Evolutionary conservation across 2,888 invertebrate species (phyloP).

Genomic region (Andricus quercusramuli): DNA sequence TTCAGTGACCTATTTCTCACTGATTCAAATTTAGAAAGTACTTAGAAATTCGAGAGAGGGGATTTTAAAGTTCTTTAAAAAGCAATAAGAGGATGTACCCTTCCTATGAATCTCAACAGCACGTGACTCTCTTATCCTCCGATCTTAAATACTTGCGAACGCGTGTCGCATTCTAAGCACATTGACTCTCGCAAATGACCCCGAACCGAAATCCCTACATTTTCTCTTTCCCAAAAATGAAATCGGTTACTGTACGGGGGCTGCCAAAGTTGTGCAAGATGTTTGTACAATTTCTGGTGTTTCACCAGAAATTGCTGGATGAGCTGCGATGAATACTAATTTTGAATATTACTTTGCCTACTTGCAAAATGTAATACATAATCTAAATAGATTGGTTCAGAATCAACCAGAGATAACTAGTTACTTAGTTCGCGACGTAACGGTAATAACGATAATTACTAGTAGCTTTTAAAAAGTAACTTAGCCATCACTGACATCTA

Average conservation of each 20-base stretch:
- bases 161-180: conserved; percentile 69
- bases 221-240: background rate
- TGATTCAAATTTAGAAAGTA: background rate
- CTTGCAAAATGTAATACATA: no score
- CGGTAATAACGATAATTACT: no score
- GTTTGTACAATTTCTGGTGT: no score
- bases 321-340: no score
- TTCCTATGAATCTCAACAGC: conserved; percentile 66
- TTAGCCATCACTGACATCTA: background rate
- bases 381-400: no score
- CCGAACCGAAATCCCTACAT: background rate
- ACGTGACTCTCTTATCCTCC: conserved; percentile 73
- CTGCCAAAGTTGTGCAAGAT: no score
- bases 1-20: no score
- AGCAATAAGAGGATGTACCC: conserved; percentile 64
- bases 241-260: background rate
- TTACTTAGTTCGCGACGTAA: no score
- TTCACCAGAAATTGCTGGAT: no score
- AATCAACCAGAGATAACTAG: no score
- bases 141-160: conserved; percentile 74
- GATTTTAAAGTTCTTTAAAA: conserved; percentile 73
- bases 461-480: no score
- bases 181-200: conserved; percentile 69
- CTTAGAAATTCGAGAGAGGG: conserved; percentile 34
- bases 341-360: no score